Conservation (phyloP, 2,888 invertebrate species). For the Cremastinae sp. region DNA sequence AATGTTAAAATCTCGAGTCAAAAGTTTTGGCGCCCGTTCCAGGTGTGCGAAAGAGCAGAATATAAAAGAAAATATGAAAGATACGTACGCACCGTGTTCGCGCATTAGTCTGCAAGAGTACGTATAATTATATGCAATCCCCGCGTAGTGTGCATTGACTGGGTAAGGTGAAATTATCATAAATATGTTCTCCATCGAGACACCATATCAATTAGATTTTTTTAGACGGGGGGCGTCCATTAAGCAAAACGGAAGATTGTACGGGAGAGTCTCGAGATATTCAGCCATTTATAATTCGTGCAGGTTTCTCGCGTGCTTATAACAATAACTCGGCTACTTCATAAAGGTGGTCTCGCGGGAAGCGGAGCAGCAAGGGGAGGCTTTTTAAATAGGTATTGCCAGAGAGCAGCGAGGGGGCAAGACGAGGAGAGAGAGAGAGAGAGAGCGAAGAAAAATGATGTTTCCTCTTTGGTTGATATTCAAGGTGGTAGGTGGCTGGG, state of each 20-base stretch:
- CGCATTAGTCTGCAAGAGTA: background rate
- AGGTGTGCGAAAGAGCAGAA: background rate
- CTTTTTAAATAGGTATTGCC: constrained; percentile 51
- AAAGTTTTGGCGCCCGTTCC: background rate
- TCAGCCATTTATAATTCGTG: constrained; percentile 45
- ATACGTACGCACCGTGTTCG: background rate
- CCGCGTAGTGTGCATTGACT: constrained; percentile 3
- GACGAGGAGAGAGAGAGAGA: constrained; percentile 41
- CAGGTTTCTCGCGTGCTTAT: constrained; percentile 41
- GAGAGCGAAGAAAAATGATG: constrained; percentile 50
- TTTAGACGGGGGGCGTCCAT: constrained; percentile 14
- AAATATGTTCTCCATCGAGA: constrained; percentile 33
- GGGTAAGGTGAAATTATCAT: constrained; percentile 22
- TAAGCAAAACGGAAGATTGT: constrained; percentile 37
- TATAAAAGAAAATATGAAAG: background rate
- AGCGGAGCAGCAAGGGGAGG: constrained; percentile 7
- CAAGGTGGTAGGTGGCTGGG: constrained; percentile 53
- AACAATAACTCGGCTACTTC: constrained; percentile 47
- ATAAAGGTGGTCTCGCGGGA: constrained; percentile 16
- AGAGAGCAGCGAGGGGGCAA: constrained; percentile 11
- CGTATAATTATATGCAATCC: constrained; percentile 6
- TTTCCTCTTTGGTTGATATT: constrained; percentile 60
- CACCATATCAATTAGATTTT: constrained; percentile 33
- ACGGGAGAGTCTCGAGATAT: constrained; percentile 30
- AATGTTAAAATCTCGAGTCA: background rate